Evolutionary conservation across 2,113 vertebrate species (phyloP), one percentile per base, ranked within the genome.

Genomic region (Aphyosemion australe): DNA sequence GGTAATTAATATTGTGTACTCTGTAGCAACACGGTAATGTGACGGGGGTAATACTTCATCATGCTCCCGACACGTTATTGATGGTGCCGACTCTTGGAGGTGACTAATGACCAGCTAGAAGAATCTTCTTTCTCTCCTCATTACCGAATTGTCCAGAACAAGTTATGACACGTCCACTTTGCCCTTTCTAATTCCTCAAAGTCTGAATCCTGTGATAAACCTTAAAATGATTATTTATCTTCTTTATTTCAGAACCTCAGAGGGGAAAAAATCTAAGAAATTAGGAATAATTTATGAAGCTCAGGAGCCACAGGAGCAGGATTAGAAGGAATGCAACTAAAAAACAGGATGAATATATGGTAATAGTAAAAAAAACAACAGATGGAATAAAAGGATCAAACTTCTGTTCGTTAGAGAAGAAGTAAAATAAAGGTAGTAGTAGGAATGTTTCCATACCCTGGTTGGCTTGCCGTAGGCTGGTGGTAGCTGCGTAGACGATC

Each of bases 401-500:
- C 8, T 47, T 48, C 18, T 53, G 71, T 72, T 48, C 47, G 55
- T 74, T 66, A 68, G 18, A 58, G 19, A 47, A 26, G 15, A 32
- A 50, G 66, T 69, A 66, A 18, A 47, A 8, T 9, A 47, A 47
- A 18, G 16, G 32, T 32, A 32, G 32, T 4, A 11, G 46, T 48
- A 48, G n/a, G 18, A 47, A 47, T n/a, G 6, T 14, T 18, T n/a
- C 45, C 45, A 47, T 88, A 98, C 97, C 96, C 83, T 99, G 96
- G 82, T 97, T 96, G 53, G 96, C 96, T 74, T 98, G 97, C 39
- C 93, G 91, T 39, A 99, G 91, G 69, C 93, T 98, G 74, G 96
- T 98, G 10, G 97, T 98, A 12, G 97, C 96, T 4, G 93, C 88
- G 45, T 93, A 94, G 61, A 99, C 97, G 0, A 99, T 99, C 90